Conservation (phyloP, 2,113 vertebrate genomes). For the Ammodytes dubius region DNA sequence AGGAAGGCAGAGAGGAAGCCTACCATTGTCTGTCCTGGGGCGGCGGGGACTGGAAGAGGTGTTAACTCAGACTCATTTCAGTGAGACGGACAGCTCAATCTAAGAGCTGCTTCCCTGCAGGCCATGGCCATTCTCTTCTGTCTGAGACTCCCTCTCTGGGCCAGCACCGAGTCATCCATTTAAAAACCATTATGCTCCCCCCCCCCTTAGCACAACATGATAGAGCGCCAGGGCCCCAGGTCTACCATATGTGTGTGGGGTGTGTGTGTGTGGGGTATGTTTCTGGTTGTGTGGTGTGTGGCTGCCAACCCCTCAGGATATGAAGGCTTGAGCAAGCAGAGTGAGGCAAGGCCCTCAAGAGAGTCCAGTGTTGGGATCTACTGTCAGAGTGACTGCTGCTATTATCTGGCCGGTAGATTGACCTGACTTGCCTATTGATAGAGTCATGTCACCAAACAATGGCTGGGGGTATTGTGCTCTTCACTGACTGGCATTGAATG, state of each 20-base stretch:
- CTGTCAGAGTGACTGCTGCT: conserved; percentile 74
- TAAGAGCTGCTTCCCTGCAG: conserved; percentile 85
- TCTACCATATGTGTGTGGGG: conserved; percentile 56
- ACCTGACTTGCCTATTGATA: conserved; percentile 73
- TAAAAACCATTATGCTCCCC: conserved; percentile 90
- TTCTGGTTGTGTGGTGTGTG: conserved; percentile 63
- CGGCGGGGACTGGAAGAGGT: conserved; percentile 78
- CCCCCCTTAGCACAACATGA: conserved; percentile 89
- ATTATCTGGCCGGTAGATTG: conserved; percentile 81
- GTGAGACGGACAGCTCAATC: conserved; percentile 90
- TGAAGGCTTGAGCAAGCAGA: conserved; percentile 62
- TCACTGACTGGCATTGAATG: conserved; percentile 59
- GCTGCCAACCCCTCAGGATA: conserved; percentile 68
- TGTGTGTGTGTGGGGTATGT: conserved; percentile 15
- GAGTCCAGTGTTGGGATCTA: conserved; percentile 66
- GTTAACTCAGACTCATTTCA: conserved; percentile 89
- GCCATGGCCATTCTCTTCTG: conserved; percentile 83
- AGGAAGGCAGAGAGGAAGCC: conserved; percentile 74
- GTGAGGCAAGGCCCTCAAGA: conserved; percentile 65
- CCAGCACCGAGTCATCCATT: conserved; percentile 86
- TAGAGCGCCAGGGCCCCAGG: conserved; percentile 79
- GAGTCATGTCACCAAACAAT: conserved; percentile 73
- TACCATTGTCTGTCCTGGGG: conserved; percentile 80
- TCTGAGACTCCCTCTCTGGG: conserved; percentile 79
- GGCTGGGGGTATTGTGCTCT: conserved; percentile 60